Conservation (phyloP, 2,797 vertebrate species). For the Zalophus californianus region DNA sequence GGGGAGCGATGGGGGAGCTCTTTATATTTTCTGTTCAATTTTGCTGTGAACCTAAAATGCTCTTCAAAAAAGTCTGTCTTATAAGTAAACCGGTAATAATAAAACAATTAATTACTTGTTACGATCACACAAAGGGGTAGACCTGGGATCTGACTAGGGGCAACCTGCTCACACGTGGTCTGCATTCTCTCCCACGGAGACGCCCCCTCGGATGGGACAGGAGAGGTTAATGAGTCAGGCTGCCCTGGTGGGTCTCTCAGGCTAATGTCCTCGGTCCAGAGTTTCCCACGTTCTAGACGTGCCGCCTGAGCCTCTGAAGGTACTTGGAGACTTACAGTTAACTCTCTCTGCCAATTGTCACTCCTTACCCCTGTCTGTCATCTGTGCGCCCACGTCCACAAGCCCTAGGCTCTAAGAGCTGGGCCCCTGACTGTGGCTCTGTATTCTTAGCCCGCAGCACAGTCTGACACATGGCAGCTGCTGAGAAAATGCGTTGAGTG, state of each 20-base stretch:
- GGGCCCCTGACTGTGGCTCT: background rate
- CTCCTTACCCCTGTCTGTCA: background rate
- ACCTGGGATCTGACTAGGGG: background rate
- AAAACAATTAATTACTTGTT: background rate
- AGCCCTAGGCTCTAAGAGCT: background rate
- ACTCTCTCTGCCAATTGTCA: background rate
- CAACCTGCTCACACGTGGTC: background rate
- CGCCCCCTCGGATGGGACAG: no score
- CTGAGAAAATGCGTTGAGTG: background rate
- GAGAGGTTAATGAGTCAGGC: background rate
- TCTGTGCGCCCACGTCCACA: background rate
- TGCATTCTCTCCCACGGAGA: fast-evolving
- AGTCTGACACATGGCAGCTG: fast-evolving
- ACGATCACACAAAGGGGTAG: background rate
- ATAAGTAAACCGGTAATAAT: background rate
- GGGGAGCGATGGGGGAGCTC: background rate
- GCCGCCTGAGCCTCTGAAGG: background rate
- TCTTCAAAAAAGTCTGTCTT: background rate
- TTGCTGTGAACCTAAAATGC: background rate
- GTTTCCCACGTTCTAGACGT: background rate
- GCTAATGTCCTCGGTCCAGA: background rate
- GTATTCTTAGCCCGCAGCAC: background rate
- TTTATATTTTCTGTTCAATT: background rate
- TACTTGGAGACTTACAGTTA: background rate
- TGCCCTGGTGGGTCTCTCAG: background rate